These are phyloP conservation scores for Crenuchus spilurus DNA, from an alignment of 2,797 vertebrate species.

Conservation along the genomic window DNA sequence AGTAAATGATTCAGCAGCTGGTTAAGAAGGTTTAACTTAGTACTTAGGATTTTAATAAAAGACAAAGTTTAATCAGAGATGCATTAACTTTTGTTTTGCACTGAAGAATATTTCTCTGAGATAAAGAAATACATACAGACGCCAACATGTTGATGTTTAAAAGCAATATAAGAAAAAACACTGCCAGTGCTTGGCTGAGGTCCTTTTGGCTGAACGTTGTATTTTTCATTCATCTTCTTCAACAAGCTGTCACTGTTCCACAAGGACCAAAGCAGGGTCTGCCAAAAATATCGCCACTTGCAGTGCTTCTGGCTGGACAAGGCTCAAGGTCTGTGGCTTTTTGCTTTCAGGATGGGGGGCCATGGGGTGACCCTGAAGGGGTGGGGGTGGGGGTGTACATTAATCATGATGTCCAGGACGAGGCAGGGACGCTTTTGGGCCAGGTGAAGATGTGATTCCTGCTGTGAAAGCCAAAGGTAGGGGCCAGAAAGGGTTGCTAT, in stretches of 20 bases:
- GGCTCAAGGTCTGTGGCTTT: slow-evolving; percentile 68
- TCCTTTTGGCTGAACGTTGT: slow-evolving; percentile 33
- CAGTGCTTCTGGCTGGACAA: slow-evolving; percentile 57
- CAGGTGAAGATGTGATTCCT: slow-evolving; percentile 65
- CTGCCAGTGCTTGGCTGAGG: slow-evolving; percentile 33
- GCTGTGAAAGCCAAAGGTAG: slow-evolving; percentile 59
- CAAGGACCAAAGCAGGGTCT: slow-evolving; percentile 27
- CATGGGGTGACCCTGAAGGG: slow-evolving; percentile 66
- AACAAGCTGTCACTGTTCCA: slow-evolving; percentile 52
- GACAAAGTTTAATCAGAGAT: too few relatives aligned
- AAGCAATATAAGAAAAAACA: slow-evolving; percentile 21
- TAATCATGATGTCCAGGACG: slow-evolving; percentile 64
- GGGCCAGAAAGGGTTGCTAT: slow-evolving; percentile 55
- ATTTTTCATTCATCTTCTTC: slow-evolving; percentile 57
- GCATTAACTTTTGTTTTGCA: background rate
- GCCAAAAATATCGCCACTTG: slow-evolving; percentile 66
- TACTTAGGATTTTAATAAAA: too few relatives aligned
- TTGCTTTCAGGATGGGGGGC: slow-evolving; percentile 61
- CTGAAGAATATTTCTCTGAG: background rate
- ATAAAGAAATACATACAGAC: slow-evolving; percentile 27
- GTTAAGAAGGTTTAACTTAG: too few relatives aligned
- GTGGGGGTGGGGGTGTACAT: slow-evolving; percentile 61
- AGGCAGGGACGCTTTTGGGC: slow-evolving; percentile 70
- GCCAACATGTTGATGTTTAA: slow-evolving; percentile 1
- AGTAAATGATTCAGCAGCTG: too few relatives aligned